Conservation (phyloP, 2,797 vertebrate genomes). For the Melanotaenia maccullochi region DNA sequence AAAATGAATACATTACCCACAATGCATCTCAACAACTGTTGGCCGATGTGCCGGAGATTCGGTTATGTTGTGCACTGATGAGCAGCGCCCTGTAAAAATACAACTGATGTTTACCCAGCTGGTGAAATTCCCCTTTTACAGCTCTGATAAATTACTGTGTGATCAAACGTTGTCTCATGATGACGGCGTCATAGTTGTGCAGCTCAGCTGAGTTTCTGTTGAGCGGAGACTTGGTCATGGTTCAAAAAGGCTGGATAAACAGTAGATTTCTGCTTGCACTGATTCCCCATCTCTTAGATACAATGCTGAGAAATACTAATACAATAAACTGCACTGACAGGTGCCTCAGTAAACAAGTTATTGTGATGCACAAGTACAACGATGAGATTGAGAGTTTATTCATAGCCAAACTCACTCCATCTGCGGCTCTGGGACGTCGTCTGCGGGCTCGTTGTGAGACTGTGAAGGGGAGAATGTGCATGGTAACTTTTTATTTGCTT, state of each 20-base stretch:
- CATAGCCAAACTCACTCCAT: constrained; percentile 1
- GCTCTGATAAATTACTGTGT: no score
- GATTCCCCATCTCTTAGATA: neutral
- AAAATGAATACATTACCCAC: neutral
- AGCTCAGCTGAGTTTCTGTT: no score
- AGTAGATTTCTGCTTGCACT: neutral
- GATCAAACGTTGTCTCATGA: no score
- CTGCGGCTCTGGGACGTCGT: constrained; percentile 44
- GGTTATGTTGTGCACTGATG: neutral
- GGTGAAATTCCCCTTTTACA: no score
- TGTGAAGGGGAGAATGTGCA: constrained; percentile 65
- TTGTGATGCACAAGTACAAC: neutral
- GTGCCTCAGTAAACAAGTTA: neutral
- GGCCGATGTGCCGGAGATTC: neutral
- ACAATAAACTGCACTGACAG: neutral
- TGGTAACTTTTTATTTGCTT: constrained; percentile 48
- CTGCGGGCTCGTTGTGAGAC: constrained; percentile 34
- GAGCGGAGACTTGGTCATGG: neutral
- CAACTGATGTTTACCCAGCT: neutral
- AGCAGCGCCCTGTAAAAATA: neutral
- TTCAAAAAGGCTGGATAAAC: neutral
- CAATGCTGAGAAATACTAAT: neutral
- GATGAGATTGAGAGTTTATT: neutral
- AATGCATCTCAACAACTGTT: neutral
- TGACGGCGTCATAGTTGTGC: no score